phyloP scores from a whole-genome alignment of 2,113 vertebrate genomes.

The human region GRCh38 chr6:57106501-57107000 shows the following conservation, averaged over 20 bases:
- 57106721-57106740: background rate
- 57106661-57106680: constrained; percentile 21
- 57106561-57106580: too few species aligned
- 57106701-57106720: background rate
- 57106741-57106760: constrained; percentile 11
- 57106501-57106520: too few species aligned
- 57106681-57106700: constrained; percentile 47
- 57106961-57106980: constrained; percentile 38
- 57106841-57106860: background rate
- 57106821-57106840: constrained; percentile 40
- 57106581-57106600: too few species aligned
- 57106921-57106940: constrained; percentile 60
- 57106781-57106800: constrained; percentile 7
- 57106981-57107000: constrained; percentile 63
- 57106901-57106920: constrained; percentile 35
- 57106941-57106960: constrained; percentile 36
- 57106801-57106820: background rate
- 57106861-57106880: constrained; percentile 36
- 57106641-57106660: constrained; percentile 49
- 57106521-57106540: too few species aligned
- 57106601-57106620: background rate
- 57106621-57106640: constrained; percentile 17
- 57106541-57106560: too few species aligned
- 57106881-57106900: constrained; percentile 30
- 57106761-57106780: background rate